Percentiles rank a stretch among this genome's conserved stretches.
Evolutionary conservation across 2,797 vertebrate genomes (phyloP).

Genomic region (Spinus pinus): DNA sequence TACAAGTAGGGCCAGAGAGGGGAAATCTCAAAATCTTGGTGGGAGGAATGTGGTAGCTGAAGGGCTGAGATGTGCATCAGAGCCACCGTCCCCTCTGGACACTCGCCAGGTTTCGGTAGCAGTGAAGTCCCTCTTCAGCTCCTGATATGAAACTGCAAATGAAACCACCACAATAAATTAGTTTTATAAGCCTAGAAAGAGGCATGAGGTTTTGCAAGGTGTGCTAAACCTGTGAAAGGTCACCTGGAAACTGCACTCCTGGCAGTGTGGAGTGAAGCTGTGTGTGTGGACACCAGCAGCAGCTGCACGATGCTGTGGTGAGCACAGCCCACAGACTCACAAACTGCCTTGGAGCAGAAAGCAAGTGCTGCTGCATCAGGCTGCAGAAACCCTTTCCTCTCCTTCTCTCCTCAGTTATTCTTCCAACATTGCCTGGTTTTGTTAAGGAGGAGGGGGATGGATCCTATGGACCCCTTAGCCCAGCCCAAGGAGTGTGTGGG

Average conservation of each 20-base stretch:
- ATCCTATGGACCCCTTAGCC: background rate
- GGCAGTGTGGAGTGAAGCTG: background rate
- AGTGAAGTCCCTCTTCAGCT: background rate
- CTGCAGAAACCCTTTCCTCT: background rate
- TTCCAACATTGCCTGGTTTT: background rate
- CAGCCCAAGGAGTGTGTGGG: background rate
- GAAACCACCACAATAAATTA: background rate
- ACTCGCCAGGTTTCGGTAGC: background rate
- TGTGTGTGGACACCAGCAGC: background rate
- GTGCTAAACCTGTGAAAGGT: background rate
- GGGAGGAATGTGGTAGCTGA: background rate
- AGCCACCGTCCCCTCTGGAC: background rate
- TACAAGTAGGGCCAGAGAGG: background rate
- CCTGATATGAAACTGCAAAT: background rate
- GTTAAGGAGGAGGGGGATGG: background rate
- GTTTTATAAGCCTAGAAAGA: background rate
- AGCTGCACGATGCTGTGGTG: accelerated
- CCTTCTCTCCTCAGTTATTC: background rate
- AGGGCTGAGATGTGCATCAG: background rate
- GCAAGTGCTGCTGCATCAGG: background rate
- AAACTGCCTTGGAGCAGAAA: background rate
- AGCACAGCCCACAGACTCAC: accelerated
- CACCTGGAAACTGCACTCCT: background rate
- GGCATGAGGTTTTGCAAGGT: background rate
- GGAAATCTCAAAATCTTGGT: background rate